phyloP scores from a whole-genome alignment of 1,140 invertebrate species.

The Battus philenor region DNA sequence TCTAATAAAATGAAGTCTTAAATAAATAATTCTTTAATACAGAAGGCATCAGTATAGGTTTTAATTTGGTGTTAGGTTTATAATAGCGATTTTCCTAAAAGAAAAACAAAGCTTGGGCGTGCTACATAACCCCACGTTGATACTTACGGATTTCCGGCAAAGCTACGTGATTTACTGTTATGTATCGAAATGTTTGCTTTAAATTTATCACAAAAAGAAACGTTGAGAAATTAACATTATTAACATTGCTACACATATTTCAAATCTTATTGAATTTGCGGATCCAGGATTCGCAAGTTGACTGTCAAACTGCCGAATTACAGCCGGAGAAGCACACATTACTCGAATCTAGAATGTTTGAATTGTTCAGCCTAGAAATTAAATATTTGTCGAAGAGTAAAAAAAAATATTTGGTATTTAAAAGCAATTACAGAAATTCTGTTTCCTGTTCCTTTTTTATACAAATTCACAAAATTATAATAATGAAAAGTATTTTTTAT shows the following conservation, averaged over 20 bases:
- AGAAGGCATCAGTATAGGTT: no score
- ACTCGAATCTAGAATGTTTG: neutral
- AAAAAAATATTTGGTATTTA: no score
- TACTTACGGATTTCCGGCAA: slow-evolving; percentile 3
- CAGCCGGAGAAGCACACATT: neutral
- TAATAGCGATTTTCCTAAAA: no score
- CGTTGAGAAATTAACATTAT: neutral
- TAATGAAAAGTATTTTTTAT: no score
- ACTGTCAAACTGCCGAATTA: no score
- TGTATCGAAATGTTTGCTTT: neutral
- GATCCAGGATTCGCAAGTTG: no score
- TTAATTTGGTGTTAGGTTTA: no score
- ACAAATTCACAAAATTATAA: no score
- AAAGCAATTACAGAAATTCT: no score
- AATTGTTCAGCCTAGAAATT: no score
- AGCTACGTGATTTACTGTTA: slow-evolving; percentile 11
- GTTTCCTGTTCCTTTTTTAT: no score
- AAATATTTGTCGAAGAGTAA: no score
- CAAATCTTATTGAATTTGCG: neutral
- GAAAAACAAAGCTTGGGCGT: neutral
- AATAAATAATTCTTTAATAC: neutral
- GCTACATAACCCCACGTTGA: neutral
- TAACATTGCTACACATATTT: neutral
- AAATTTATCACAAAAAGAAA: neutral
- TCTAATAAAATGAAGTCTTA: neutral